phyloP scores from a whole-genome alignment of 2,888 invertebrate species.

The Pheosia gnoma region DNA sequence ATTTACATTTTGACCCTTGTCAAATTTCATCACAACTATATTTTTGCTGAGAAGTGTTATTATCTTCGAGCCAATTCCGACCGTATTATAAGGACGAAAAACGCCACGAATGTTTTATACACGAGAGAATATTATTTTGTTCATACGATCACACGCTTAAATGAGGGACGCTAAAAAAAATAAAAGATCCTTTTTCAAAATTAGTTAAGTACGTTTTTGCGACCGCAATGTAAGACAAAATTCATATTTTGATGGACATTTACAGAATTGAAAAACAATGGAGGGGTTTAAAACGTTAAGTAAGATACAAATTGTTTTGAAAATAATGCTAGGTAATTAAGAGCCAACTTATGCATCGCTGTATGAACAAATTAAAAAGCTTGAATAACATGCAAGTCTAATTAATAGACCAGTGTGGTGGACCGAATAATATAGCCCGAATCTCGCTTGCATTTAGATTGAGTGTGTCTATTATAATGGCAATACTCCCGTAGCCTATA shows the following conservation, averaged over 20 bases:
- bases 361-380: too few relatives aligned
- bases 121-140: not conserved
- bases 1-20: constrained; percentile 8
- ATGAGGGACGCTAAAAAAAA: constrained; percentile 4
- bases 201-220: not conserved
- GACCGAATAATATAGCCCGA: too few relatives aligned
- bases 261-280: not conserved
- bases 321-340: not conserved
- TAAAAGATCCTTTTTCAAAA: not conserved
- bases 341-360: too few relatives aligned
- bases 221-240: not conserved
- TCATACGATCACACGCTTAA: constrained; percentile 1
- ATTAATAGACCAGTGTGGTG: too few relatives aligned
- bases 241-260: not conserved
- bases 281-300: not conserved
- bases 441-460: too few relatives aligned
- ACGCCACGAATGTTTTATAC: not conserved
- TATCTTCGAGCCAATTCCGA: not conserved
- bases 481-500: too few relatives aligned
- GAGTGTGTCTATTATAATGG: too few relatives aligned
- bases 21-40: not conserved
- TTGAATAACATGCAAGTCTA: too few relatives aligned
- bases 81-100: constrained; percentile 2
- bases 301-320: not conserved
- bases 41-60: not conserved